A percentile compares a stretch with the other conserved stretches of the same genome.
These are phyloP conservation scores for Pantala flavescens DNA, from an alignment of 1,140 invertebrate species.

Conservation along the genomic window DNA sequence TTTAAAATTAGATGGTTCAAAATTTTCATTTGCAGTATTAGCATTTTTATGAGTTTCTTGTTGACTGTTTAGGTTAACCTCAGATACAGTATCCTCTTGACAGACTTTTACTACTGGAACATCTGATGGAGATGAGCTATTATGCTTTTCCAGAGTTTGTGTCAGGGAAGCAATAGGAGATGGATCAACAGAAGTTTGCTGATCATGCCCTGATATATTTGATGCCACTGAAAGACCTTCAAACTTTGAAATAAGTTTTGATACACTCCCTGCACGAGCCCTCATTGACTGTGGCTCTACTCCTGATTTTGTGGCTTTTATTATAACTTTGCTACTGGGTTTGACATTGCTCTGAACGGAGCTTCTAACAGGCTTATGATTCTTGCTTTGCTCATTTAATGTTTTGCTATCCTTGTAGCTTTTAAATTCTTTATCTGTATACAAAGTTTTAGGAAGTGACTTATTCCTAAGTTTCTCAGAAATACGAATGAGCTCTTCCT, in stretches of 20 bases:
- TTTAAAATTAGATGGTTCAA: conserved; percentile 11
- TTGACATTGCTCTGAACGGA: not conserved
- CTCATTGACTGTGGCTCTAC: conserved; percentile 13
- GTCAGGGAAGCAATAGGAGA: not conserved
- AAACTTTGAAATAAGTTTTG: conserved; percentile 25
- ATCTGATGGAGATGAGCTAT: not conserved
- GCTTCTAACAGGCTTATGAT: no score
- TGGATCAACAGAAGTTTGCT: not conserved
- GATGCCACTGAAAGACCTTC: conserved; percentile 16
- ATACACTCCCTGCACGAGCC: conserved; percentile 23
- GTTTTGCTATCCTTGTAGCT: no score
- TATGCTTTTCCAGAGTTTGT: not conserved
- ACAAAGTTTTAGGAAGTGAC: no score
- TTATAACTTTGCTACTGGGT: not conserved
- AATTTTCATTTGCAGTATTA: not conserved
- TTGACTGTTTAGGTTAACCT: not conserved
- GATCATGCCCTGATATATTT: not conserved
- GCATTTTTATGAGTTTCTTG: not conserved
- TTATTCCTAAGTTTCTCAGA: no score
- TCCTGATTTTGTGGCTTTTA: not conserved
- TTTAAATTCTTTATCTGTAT: no score
- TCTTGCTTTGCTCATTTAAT: no score
- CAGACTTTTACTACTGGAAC: not conserved
- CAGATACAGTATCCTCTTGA: not conserved
- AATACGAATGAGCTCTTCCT: no score